Percentiles rank a stretch among this genome's conserved stretches.
Conservation (phyloP, 1,140 invertebrate genomes). For the Magallana ariakensis region DNA sequence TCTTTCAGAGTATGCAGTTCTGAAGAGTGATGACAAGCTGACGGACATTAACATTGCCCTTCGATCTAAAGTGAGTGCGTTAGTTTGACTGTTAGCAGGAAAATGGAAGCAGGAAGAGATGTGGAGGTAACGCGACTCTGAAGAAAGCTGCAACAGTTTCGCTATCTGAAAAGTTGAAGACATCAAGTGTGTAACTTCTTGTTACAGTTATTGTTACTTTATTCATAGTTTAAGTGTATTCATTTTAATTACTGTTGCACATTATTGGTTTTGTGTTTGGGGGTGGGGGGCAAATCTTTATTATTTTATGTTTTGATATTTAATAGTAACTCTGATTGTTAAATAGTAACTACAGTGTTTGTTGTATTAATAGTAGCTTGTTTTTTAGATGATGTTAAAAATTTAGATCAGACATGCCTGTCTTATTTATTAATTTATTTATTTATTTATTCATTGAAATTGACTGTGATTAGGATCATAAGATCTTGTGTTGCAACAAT, state of each 20-base stretch:
- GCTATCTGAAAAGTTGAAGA: background rate
- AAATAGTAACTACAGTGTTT: no score
- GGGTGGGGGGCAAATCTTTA: no score
- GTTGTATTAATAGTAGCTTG: no score
- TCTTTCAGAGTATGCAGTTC: slow-evolving; percentile 29
- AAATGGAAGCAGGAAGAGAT: background rate
- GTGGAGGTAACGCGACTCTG: background rate
- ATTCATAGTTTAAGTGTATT: background rate
- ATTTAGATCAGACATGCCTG: no score
- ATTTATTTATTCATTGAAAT: no score
- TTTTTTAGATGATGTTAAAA: no score
- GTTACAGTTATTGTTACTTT: background rate
- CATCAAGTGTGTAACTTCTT: background rate
- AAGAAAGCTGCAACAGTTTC: background rate
- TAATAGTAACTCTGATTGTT: no score
- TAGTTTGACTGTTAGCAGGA: background rate
- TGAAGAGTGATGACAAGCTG: background rate
- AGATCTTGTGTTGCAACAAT: no score
- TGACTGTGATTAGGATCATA: no score
- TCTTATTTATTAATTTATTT: no score
- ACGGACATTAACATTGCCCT: background rate
- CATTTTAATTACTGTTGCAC: background rate
- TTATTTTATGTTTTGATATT: no score
- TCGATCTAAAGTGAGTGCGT: slow-evolving; percentile 10
- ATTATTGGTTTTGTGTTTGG: background rate